These are phyloP conservation scores for Dolichoris vasculosae DNA, from an alignment of 1,140 invertebrate species.

Conservation along the genomic window DNA sequence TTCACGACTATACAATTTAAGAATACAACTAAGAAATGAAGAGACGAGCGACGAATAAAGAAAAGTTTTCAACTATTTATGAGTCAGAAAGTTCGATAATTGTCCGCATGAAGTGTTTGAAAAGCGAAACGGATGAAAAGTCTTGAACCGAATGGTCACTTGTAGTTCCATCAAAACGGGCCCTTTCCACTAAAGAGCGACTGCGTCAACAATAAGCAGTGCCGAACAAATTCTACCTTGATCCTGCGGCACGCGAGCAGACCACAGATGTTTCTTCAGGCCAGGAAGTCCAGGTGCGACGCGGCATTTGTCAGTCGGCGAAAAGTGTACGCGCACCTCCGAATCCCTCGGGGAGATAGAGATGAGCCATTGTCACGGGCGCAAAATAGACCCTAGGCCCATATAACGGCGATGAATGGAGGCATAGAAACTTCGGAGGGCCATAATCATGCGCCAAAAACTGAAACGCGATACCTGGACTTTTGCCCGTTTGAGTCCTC, in stretches of 20 bases:
- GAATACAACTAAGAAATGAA: neutral
- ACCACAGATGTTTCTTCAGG: slow-evolving; percentile 54
- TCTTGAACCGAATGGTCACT: neutral
- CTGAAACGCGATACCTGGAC: slow-evolving; percentile 9
- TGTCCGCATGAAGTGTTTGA: neutral
- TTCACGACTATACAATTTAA: neutral
- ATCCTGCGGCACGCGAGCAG: slow-evolving; percentile 13
- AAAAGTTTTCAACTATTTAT: neutral
- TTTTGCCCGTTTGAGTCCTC: neutral
- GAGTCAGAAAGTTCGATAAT: neutral
- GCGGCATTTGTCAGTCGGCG: slow-evolving; percentile 17
- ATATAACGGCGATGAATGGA: neutral
- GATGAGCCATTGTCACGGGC: slow-evolving; percentile 35
- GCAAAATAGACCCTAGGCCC: slow-evolving; percentile 30
- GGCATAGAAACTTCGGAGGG: neutral
- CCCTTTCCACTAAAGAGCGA: neutral
- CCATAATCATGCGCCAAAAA: neutral
- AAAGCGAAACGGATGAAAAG: neutral
- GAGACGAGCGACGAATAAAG: neutral
- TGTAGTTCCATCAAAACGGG: neutral
- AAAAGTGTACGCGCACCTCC: slow-evolving; percentile 48
- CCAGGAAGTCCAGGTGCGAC: slow-evolving; percentile 58
- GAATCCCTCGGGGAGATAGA: neutral
- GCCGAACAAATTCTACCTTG: slow-evolving; percentile 2
- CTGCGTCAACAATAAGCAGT: neutral